A percentile compares a stretch with the other conserved stretches of the same genome.
Conservation (phyloP, 2,888 invertebrate genomes). For the Elysia crispata region DNA sequence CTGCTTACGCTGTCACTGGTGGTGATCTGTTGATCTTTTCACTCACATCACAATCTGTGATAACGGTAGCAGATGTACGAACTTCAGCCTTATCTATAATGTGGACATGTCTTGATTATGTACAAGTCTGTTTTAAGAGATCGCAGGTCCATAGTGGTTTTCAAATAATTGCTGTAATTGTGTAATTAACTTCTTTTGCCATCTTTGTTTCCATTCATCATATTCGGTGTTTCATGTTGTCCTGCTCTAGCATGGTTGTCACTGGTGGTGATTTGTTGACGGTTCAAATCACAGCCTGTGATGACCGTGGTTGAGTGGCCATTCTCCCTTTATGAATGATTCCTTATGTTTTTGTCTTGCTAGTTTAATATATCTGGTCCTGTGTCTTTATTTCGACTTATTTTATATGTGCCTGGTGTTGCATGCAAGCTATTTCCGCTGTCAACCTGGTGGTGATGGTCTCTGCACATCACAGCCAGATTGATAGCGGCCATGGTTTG, state of each 20-base stretch:
- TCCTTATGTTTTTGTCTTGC: too few relatives aligned
- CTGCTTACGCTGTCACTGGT: background rate
- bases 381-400: background rate
- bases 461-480: slow-evolving; percentile 34
- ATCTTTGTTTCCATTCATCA: background rate
- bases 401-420: background rate
- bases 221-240: background rate
- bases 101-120: too few relatives aligned
- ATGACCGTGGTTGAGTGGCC: background rate
- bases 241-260: background rate
- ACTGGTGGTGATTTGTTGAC: slow-evolving; percentile 4
- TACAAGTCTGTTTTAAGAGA: too few relatives aligned
- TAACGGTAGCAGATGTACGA: slow-evolving; percentile 7
- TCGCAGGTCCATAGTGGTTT: too few relatives aligned
- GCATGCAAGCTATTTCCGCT: background rate
- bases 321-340: too few relatives aligned
- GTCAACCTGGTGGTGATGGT: slow-evolving; percentile 28
- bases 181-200: too few relatives aligned
- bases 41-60: slow-evolving; percentile 45
- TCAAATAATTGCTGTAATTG: too few relatives aligned
- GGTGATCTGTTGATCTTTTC: slow-evolving; percentile 29
- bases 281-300: background rate
- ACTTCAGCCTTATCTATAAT: too few relatives aligned
- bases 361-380: too few relatives aligned
- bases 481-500: slow-evolving; percentile 19